Base-by-base conservation (phyloP, 2,797 vertebrate species). In the Ataeniobius toweri region DNA sequence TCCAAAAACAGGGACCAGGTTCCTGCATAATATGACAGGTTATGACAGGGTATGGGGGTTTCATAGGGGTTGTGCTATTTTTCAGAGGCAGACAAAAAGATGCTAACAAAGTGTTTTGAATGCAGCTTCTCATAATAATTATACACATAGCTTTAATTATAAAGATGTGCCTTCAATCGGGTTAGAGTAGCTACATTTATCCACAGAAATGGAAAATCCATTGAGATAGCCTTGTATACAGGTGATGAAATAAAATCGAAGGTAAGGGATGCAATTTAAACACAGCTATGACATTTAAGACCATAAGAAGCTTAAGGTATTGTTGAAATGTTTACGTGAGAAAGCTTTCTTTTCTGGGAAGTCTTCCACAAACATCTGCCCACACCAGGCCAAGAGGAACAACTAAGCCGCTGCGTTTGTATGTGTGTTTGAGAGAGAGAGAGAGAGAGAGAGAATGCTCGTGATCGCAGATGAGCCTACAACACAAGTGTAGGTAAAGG, bases 281-380 rank as follows among this genome's bases (percentile, higher is more conserved):
- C 81, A 74, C 20, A 44, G 80, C 76, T 44, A 81, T 73, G 79
- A 79, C 83, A 83, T 89, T 61, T 82, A 91, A 91, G 84, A 87
- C 84, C 81, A 77, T 94, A 91, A 94, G 91, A 93, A 92, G 93
- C 90, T 94, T 94, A 92, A 91, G 83, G 83, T 90, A 92, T 89
- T 81, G 86, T 85, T 93, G 83, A 81, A 88, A 89, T 91, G 93
- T 92, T 91, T 88, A 88, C 83, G 88, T 87, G 85, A 72, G 85
- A 79, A 70, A 87, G 88, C 84, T 90, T 93, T 87, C 84, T 88
- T 91, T 90, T 92, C 89, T 73, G 80, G 83, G 87, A 86, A 86
- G 83, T 83, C 86, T 90, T 88, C 73, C 69, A 78, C 90, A 87
- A 90, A 93, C 92, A 94, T 94, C 93, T 94, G 93, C 83, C 86